A percentile compares a stretch with the other conserved stretches of the same genome.
phyloP scores from a whole-genome alignment of 1,140 invertebrate species.

The Caenorhabditis remanei region DNA sequence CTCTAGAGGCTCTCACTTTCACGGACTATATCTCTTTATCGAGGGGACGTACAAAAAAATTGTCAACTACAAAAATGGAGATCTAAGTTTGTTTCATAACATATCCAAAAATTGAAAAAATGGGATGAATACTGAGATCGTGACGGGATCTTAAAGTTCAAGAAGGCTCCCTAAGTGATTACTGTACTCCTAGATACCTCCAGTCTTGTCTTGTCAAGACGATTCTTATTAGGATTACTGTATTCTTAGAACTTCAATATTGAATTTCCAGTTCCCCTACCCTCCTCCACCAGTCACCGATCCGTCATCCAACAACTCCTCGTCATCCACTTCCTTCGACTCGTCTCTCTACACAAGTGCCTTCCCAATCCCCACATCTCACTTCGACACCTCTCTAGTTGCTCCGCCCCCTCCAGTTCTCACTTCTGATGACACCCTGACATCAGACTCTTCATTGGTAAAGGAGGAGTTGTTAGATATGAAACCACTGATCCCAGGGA shows the following conservation, averaged over 20 bases:
- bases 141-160: no score
- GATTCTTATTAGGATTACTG: no score
- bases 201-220: no score
- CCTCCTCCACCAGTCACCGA: not conserved
- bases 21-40: no score
- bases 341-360: not conserved
- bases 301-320: not conserved
- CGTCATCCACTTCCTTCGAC: not conserved
- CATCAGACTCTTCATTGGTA: not conserved
- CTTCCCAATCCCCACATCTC: conserved; percentile 9
- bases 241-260: not conserved
- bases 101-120: no score
- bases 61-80: no score
- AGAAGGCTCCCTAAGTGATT: no score
- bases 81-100: no score
- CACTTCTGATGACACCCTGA: not conserved
- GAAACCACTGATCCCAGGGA: conserved; percentile 31
- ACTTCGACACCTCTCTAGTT: conserved; percentile 15
- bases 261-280: conserved; percentile 29
- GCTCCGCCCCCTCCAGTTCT: not conserved
- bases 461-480: conserved; percentile 2
- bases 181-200: no score
- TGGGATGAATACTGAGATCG: no score
- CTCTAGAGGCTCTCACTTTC: no score
- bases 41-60: no score